Evolutionary conservation across 2,888 invertebrate species (phyloP).

Genomic region (Cyaniris semiargus): DNA sequence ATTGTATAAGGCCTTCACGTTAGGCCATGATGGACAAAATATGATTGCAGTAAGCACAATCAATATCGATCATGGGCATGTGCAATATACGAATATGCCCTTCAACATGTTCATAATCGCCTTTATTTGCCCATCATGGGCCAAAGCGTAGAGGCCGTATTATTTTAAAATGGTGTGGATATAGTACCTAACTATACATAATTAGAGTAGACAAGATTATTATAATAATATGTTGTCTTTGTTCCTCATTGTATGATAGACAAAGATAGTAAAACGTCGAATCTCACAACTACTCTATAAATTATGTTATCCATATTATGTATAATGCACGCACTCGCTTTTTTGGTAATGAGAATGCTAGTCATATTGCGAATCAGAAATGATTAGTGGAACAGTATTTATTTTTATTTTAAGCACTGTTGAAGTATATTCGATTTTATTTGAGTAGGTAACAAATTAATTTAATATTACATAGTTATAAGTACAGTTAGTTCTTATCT

Average conservation of each 20-base stretch:
- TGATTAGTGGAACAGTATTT: slow-evolving; percentile 23
- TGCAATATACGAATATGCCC: background rate
- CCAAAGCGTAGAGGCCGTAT: background rate
- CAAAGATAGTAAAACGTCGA: background rate
- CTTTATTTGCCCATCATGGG: background rate
- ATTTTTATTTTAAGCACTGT: slow-evolving; percentile 8
- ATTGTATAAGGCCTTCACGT: background rate
- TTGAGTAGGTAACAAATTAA: slow-evolving; percentile 24
- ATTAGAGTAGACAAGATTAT: background rate
- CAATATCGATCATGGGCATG: background rate
- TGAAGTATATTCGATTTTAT: background rate
- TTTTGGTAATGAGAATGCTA: background rate
- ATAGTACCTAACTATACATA: background rate
- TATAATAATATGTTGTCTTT: background rate
- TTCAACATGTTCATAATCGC: too few species aligned
- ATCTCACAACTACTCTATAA: slow-evolving; percentile 3
- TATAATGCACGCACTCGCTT: background rate
- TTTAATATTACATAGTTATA: slow-evolving; percentile 5
- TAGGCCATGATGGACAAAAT: background rate
- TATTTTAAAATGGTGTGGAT: background rate
- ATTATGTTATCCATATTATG: background rate
- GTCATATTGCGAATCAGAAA: slow-evolving; percentile 4
- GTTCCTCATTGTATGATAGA: background rate
- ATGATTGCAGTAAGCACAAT: background rate
- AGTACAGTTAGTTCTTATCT: background rate